Evolutionary conservation across 2,797 vertebrate genomes (phyloP).

Genomic region (Moxostoma hubbsi): DNA sequence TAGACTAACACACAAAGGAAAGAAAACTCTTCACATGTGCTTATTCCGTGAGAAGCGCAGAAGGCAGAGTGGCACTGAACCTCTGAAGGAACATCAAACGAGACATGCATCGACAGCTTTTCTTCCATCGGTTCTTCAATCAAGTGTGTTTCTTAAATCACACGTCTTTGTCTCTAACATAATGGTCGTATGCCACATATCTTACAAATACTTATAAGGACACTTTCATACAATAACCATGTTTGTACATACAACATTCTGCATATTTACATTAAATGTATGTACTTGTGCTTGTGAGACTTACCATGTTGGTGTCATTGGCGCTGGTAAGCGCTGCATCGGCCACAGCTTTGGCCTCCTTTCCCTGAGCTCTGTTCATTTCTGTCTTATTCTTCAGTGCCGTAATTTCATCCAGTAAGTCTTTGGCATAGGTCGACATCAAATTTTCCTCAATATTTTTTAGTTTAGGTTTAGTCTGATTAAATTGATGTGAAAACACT

Average conservation of each 20-base stretch:
- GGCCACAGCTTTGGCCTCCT: slow-evolving; percentile 66
- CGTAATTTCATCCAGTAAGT: slow-evolving; percentile 67
- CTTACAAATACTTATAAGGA: not conserved
- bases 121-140: too few species aligned
- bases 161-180: too few species aligned
- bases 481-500: not conserved
- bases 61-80: too few species aligned
- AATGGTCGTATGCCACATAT: too few species aligned
- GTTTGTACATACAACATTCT: not conserved
- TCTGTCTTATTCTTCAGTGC: slow-evolving; percentile 73
- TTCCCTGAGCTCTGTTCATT: slow-evolving; percentile 70
- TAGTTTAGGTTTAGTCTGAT: slow-evolving; percentile 74
- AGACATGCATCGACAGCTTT: too few species aligned
- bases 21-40: too few species aligned
- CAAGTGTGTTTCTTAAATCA: too few species aligned
- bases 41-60: not conserved
- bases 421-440: slow-evolving; percentile 45
- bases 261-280: slow-evolving; percentile 1
- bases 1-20: too few species aligned
- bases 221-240: not conserved
- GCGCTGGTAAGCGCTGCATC: slow-evolving; percentile 64
- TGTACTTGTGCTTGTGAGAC: not conserved
- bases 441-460: slow-evolving; percentile 66
- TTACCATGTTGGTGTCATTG: slow-evolving; percentile 66
- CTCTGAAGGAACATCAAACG: too few species aligned